phyloP scores from a whole-genome alignment of 2,888 invertebrate genomes.

The Trileptium ribeirensis region DNA sequence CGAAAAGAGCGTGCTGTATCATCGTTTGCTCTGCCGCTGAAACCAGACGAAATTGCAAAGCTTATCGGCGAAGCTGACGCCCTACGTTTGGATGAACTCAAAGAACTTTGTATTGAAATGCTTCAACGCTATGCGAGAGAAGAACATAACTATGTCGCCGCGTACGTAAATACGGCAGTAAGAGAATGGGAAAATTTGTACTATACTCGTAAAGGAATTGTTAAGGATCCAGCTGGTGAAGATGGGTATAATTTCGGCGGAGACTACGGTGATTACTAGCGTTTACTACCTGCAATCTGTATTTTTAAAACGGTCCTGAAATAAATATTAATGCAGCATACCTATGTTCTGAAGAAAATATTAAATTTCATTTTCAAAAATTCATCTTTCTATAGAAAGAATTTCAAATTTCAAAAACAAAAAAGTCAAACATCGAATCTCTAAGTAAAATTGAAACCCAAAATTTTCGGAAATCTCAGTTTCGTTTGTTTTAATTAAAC shows the following conservation, averaged over 20 bases:
- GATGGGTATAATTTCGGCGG: background rate
- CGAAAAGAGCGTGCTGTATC: slow-evolving; percentile 58
- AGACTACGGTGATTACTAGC: background rate
- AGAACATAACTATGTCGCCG: slow-evolving; percentile 15
- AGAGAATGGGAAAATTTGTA: slow-evolving; percentile 12
- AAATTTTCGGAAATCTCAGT: no score
- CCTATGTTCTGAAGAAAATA: no score
- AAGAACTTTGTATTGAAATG: slow-evolving; percentile 26
- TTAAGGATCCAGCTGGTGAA: background rate
- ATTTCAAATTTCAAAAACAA: no score
- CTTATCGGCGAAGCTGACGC: slow-evolving; percentile 23
- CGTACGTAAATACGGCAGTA: slow-evolving; percentile 15
- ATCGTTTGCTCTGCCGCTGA: slow-evolving; percentile 46
- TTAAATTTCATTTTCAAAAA: no score
- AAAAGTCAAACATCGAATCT: no score
- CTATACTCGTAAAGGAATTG: background rate
- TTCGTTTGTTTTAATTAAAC: no score
- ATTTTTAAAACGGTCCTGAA: no score
- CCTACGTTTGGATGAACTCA: slow-evolving; percentile 24
- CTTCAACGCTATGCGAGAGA: slow-evolving; percentile 23
- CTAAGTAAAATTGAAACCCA: no score
- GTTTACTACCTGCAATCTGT: no score
- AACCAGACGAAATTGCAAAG: slow-evolving; percentile 47
- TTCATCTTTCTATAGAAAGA: no score
- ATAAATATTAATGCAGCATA: no score